Percentiles rank a stretch among this genome's conserved stretches.
phyloP scores from a whole-genome alignment of 2,888 invertebrate species.

The Galerucella calmariensis region DNA sequence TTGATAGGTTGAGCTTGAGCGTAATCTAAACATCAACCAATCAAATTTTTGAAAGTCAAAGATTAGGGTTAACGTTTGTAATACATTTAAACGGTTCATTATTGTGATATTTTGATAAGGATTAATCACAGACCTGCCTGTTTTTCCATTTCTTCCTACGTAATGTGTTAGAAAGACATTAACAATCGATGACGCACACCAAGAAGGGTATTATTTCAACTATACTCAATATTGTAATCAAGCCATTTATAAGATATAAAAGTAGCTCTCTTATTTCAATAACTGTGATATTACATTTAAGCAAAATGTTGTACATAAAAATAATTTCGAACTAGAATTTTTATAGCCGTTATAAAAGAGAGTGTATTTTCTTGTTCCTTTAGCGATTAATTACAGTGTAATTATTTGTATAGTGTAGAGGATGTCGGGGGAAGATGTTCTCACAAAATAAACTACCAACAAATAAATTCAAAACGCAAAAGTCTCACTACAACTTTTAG shows the following conservation, averaged over 20 bases:
- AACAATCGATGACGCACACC: too few species aligned
- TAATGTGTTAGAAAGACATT: too few species aligned
- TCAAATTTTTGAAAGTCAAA: too few species aligned
- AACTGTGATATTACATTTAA: constrained; percentile 43
- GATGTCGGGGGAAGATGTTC: background rate
- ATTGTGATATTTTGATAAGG: too few species aligned
- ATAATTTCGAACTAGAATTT: constrained; percentile 25
- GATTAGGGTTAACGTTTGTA: too few species aligned
- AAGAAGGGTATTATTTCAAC: too few species aligned
- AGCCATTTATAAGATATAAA: background rate
- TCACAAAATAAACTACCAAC: background rate
- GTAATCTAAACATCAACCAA: too few species aligned
- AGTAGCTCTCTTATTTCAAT: constrained; percentile 23
- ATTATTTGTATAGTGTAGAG: background rate
- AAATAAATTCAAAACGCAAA: background rate
- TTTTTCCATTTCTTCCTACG: too few species aligned
- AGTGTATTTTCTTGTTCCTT: constrained; percentile 6
- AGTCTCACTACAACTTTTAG: background rate
- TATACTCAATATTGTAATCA: background rate
- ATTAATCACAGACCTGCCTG: too few species aligned
- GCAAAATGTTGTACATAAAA: constrained; percentile 27
- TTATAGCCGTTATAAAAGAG: constrained; percentile 6
- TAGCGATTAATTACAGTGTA: constrained; percentile 2
- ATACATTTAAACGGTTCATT: too few species aligned
- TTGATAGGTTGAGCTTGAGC: too few species aligned